Percentiles rank a stretch among this genome's conserved stretches.
Evolutionary conservation across 2,888 invertebrate genomes (phyloP).

Genomic region (Pyrochroa serraticornis): DNA sequence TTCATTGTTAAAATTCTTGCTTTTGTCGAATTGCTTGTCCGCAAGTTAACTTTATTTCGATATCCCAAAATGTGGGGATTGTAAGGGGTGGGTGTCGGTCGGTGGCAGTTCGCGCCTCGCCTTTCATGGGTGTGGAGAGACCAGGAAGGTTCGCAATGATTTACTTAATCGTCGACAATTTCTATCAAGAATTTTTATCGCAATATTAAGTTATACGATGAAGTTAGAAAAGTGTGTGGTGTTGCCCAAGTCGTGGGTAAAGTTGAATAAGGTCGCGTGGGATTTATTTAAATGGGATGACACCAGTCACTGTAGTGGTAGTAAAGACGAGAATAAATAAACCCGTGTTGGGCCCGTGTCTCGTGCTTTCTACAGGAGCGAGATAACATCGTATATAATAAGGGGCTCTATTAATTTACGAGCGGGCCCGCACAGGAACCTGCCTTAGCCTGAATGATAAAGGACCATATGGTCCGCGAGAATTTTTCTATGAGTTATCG

Average conservation of each 20-base stretch:
- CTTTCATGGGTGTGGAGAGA: no score
- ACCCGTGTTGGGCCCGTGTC: conserved; percentile 25
- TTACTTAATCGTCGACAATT: no score
- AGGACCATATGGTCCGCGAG: conserved; percentile 15
- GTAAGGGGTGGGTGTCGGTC: no score
- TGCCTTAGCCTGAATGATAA: conserved; percentile 18
- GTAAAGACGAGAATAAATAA: conserved; percentile 20
- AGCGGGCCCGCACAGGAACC: conserved; percentile 26
- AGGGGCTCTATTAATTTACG: conserved; percentile 27
- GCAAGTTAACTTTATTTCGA: no score
- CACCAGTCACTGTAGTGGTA: conserved; percentile 17
- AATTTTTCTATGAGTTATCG: conserved; percentile 13
- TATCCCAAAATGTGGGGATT: no score
- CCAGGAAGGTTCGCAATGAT: no score
- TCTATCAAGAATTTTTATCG: conserved; percentile 6
- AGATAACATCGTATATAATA: conserved; percentile 27
- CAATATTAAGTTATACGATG: conserved; percentile 7
- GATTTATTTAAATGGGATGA: conserved; percentile 30
- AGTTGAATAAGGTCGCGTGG: conserved; percentile 22
- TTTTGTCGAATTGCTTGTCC: no score
- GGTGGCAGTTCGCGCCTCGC: no score
- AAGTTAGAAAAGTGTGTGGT: conserved; percentile 21
- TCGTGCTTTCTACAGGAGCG: conserved; percentile 28
- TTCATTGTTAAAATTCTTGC: no score
- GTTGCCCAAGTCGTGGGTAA: conserved; percentile 17